Evolutionary conservation across 2,888 invertebrate species (phyloP), one percentile per base, ranked within the genome.

Genomic region (Scrobipalpa atriplicella): DNA sequence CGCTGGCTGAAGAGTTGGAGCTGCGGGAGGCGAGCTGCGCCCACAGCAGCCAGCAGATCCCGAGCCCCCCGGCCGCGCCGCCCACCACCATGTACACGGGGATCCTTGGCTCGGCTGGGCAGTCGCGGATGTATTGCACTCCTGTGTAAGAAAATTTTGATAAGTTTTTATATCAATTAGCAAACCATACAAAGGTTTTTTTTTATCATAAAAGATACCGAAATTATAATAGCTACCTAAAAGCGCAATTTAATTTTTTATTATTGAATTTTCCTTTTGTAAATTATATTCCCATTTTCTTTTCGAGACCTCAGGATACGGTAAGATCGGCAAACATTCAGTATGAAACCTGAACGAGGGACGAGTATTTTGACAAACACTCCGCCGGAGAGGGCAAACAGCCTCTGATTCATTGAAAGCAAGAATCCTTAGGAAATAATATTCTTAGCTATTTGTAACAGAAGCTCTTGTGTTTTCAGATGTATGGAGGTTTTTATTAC

Each of bases 1-100:
- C 86, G 73, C 91, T 87, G 61, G 93, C 83, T 29, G 93, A 67
- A 89, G 92, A 87, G 94, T 95, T 78, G 83, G 92, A 92, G 89
- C 85, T 93, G 5, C 95, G 86, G 62, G 94, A 94, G 66, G 94
- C 94, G 1, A 96, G 92, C 86, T 96, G 96, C 10, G 93, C 90
- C 94, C 94, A 95, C 62, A 95, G 86, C 68, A 94, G 85, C 94
- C 95, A 95, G 67, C 94, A 93, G 82, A 96, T 94, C 70, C 96
- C 95, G 1, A 95, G 90, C 16, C 95, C 93, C 0, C 97, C 97
- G 11, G 96, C 94, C 10, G 95, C 94, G 0, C 97, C 97, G 0
- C 97, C 97, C n/a, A 97, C 96, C 67, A 97, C 94, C 94, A 97
- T 95, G 88, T 97, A 97, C 36, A 96, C 94, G 0, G 97, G 96